These are phyloP conservation scores for Deilephila porcellus DNA, from an alignment of 2,888 invertebrate genomes.

Conservation along the genomic window DNA sequence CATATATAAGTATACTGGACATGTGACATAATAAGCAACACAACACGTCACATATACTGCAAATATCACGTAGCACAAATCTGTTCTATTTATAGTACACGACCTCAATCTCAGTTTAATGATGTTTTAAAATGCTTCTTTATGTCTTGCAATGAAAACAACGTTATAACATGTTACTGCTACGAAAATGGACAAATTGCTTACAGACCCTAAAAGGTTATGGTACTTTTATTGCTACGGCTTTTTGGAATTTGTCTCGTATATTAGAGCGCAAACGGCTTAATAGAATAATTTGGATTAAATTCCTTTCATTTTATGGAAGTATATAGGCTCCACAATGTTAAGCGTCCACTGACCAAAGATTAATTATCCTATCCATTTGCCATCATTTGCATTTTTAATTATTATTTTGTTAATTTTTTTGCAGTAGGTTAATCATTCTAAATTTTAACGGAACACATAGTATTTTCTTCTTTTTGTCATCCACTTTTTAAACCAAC, in stretches of 20 bases:
- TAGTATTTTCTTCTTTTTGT: too few relatives aligned
- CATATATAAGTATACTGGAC: too few relatives aligned
- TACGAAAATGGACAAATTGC: slow-evolving; percentile 26
- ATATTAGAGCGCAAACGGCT: neutral
- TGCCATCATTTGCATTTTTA: too few relatives aligned
- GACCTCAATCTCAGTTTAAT: slow-evolving; percentile 31
- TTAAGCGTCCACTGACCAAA: too few relatives aligned
- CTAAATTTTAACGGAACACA: too few relatives aligned
- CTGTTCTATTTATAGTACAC: neutral
- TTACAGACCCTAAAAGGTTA: slow-evolving; percentile 8
- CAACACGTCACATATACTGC: neutral
- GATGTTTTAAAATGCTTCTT: slow-evolving; percentile 29
- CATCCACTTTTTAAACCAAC: too few relatives aligned
- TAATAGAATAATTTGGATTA: neutral
- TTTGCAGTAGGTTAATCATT: too few relatives aligned
- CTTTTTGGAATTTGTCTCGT: neutral
- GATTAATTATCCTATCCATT: too few relatives aligned
- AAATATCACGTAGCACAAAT: neutral
- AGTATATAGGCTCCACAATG: too few relatives aligned
- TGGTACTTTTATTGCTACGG: neutral
- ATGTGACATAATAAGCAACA: too few relatives aligned
- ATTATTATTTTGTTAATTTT: too few relatives aligned
- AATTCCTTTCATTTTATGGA: neutral
- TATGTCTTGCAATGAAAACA: slow-evolving; percentile 24
- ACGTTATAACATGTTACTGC: slow-evolving; percentile 20